Evolutionary conservation across 23 tunicate species (phyloP).

Genomic region (Trididemnum miniatum): DNA sequence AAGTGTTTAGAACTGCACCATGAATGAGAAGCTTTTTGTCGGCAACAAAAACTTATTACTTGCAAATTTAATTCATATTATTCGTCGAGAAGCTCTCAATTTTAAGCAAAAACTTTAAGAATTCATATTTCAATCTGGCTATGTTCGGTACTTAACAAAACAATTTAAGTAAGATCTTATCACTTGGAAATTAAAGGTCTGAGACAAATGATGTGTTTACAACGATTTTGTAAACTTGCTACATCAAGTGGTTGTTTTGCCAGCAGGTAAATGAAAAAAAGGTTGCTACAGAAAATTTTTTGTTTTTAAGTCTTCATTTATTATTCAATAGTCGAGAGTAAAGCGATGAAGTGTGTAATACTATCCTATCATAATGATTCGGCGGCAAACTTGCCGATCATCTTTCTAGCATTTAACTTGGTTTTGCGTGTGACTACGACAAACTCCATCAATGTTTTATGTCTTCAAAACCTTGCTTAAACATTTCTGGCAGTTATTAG

Average conservation of each 20-base stretch:
- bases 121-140: too few relatives aligned
- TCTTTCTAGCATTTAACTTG: background rate
- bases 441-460: background rate
- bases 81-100: too few relatives aligned
- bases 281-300: background rate
- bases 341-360: background rate
- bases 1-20: too few relatives aligned
- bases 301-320: background rate
- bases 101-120: too few relatives aligned
- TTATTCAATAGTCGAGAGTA: background rate
- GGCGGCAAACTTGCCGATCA: background rate
- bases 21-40: too few relatives aligned
- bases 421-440: background rate
- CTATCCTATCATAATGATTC: background rate
- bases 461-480: background rate
- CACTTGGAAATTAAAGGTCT: too few relatives aligned
- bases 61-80: too few relatives aligned
- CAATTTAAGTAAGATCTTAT: too few relatives aligned
- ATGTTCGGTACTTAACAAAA: too few relatives aligned
- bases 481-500: background rate
- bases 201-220: background rate
- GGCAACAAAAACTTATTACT: too few relatives aligned
- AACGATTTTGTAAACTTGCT: background rate
- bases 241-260: background rate
- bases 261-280: slow-evolving; percentile 14